Base-by-base conservation (phyloP, 2,113 vertebrate species). In the Rhabdornis inornatus region DNA sequence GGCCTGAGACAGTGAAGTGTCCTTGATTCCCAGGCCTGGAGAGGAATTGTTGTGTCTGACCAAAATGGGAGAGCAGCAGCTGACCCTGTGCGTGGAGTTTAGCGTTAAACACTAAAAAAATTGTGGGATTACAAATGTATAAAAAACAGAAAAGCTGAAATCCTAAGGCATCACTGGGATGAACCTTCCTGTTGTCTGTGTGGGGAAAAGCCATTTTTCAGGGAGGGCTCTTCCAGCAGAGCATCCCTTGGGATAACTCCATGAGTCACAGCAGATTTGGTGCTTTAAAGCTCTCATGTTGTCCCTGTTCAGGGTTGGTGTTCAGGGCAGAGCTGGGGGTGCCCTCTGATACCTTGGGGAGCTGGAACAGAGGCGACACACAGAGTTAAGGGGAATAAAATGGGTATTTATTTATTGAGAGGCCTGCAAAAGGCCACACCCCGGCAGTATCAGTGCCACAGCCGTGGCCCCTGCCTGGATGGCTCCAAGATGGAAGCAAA, bases 131-230 rank as follows among this genome's bases (percentile, higher is more conserved):
- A 12, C 2, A n/a, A 20, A 44, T 15, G 3, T 1, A n/a, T 8
- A 12, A 20, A 20, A 33, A 72, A 31, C 1, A 31, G 2, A 33
- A 77, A 63, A 33, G 1, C 28, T 21, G 1, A 33, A 77, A 40
- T 40, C 45, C 17, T 16, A 3, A 50, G 5, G 17, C 35, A 40
- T 50, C 35, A 13, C 45, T 49, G 66, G 42, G 27, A 11, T 28
- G 31, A 50, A 2, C 68, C 19, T 59, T 31, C 60, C 27, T 0
- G 0, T 20, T 47, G 18, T 17, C 50, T 89, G 22, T 0, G 0
- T 18, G 55, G 45, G 49, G 19, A 59, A 60, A 9, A 83, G 11
- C 12, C 49, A 23, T 28, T n/a, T 52, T 52, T 37, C 33, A 17
- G 47, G 56, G n/a, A 78, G 83, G 9, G 30, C 79, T 76, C 40